Evolutionary conservation across 2,888 invertebrate genomes (phyloP), one percentile per base, ranked within the genome.

Genomic region (Oxycera nigricornis): DNA sequence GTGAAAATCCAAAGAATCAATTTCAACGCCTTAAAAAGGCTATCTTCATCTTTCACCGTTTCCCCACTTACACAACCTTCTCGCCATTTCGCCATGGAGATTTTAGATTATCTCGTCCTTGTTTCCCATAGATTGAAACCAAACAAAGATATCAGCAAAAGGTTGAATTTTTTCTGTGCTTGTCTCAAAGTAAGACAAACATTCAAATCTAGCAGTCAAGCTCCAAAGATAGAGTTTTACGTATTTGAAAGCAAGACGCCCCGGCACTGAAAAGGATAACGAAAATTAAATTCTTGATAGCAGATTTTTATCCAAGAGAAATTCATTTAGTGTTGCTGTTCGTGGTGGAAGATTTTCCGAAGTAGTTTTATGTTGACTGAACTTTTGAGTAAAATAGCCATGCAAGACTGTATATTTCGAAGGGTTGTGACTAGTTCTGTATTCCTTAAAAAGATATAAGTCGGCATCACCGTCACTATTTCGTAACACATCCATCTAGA

Each of bases 261-360:
- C 26, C n/a, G 68, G 24, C 50, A 20, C 14, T 28, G 39, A 50
- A 68, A 68, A 52, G 68, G 68, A 68, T 68, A 68, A 52, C 50
- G 68, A 68, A 68, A 68, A 68, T 68, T 68, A 50, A 68, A 68
- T 68, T 68, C 50, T 30, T 46, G 68, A 50, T 35, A 35, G 35
- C 39, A 62, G 35, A 59, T 28, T 26, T 59, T 59, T 30, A 22
- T 59, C 11, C 11, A 59, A 17, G 9, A 28, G 59, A 59, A 11
- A 30, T n/a, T 24, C n/a, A 46, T 14, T 3, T 14, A 46, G 46
- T 46, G 46, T 46, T 46, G 46, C 14, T 3, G n/a, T n/a, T 46
- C 14, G 3, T 46, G 46, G 46, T 3, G 11, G 46, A 46, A 46
- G 17, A 14, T 46, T 35, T 46, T 35, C 11, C 35, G 35, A 35